These are phyloP conservation scores for Sylvilagus floridanus DNA, from an alignment of 2,797 vertebrate species.

Conservation along the genomic window DNA sequence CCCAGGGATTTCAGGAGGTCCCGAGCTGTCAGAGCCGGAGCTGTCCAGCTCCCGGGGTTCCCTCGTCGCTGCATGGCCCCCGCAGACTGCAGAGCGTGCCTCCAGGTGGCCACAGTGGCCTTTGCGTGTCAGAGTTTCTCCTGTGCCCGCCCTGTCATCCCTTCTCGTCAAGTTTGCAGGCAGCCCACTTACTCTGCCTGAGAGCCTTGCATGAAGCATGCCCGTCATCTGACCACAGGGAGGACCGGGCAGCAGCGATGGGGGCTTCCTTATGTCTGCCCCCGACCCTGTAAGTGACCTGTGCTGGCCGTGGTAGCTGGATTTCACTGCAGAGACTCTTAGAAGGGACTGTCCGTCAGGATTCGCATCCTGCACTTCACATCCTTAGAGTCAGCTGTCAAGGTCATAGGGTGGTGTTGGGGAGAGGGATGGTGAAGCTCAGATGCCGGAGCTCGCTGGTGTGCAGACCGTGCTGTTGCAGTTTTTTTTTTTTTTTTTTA, in stretches of 20 bases:
- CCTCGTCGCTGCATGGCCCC: rapidly evolving
- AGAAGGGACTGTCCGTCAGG: no score
- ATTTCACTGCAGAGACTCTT: no score
- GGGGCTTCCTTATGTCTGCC: no score
- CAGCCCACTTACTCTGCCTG: rapidly evolving
- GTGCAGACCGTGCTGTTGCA: neutral
- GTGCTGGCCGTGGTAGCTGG: neutral
- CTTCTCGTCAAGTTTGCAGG: neutral
- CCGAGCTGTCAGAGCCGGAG: neutral
- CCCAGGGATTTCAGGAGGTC: neutral
- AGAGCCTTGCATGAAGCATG: rapidly evolving
- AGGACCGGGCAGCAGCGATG: no score
- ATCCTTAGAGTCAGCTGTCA: neutral
- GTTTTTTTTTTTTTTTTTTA: no score
- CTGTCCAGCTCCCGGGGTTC: neutral
- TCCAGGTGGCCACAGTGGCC: neutral
- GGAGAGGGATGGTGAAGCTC: neutral
- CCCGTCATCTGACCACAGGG: no score
- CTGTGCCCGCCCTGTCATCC: neutral
- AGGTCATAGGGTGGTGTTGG: neutral
- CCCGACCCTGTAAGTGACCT: neutral
- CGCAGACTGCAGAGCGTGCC: no score
- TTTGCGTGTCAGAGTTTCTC: neutral
- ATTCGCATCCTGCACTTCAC: no score
- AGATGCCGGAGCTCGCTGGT: neutral